Evolutionary conservation across 2,797 vertebrate species (phyloP).

Genomic region (Rhodeus uyekii): DNA sequence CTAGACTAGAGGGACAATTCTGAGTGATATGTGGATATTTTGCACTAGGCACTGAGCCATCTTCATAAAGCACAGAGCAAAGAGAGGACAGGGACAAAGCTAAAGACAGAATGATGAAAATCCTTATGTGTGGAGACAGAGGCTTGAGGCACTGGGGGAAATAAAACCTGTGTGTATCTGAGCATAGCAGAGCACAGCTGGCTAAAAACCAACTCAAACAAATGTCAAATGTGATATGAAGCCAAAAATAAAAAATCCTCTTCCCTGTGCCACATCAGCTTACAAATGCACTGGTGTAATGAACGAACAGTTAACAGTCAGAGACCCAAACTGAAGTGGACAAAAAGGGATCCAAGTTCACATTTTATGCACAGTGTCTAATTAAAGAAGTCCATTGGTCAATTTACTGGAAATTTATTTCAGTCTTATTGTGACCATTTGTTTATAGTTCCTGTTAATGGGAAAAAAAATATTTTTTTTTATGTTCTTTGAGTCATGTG

Average conservation of each 20-base stretch:
- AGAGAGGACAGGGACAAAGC: neutral
- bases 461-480: no score
- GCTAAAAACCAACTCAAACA: constrained; percentile 5
- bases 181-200: neutral
- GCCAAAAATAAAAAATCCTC: neutral
- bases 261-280: neutral
- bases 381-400: no score
- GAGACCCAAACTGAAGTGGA: no score
- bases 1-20: neutral
- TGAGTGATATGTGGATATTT: constrained; percentile 4
- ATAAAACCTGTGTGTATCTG: neutral
- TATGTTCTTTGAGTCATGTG: no score
- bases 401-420: no score
- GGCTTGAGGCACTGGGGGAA: neutral
- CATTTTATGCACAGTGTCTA: no score
- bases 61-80: neutral
- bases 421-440: no score
- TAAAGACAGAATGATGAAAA: neutral
- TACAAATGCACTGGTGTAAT: no score
- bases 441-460: neutral
- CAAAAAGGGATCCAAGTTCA: no score
- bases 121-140: neutral
- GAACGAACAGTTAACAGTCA: no score
- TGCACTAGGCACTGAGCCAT: neutral
- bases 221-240: neutral